Conservation (phyloP, 2,113 vertebrate genomes). For the Leiothrix lutea region DNA sequence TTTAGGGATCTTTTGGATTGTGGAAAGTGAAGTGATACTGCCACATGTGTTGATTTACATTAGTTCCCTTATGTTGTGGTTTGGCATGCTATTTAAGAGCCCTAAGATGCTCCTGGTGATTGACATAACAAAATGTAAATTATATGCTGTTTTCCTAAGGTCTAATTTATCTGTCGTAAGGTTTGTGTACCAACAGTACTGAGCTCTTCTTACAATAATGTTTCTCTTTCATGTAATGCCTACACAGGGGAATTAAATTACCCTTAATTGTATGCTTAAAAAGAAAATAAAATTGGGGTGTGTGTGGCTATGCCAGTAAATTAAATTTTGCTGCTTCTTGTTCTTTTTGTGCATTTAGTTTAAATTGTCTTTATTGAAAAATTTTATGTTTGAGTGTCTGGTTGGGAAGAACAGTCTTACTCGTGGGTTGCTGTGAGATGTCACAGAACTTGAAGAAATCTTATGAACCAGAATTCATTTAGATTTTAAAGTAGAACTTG, state of each 20-base stretch:
- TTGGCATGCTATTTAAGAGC: constrained; percentile 30
- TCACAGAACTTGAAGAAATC: constrained; percentile 32
- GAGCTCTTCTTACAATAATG: constrained; percentile 6
- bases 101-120: constrained; percentile 48
- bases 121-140: constrained; percentile 65
- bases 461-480: constrained; percentile 10
- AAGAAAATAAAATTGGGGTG: constrained; percentile 26
- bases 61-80: constrained; percentile 6
- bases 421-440: constrained; percentile 12
- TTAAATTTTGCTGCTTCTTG: background rate
- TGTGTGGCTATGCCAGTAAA: constrained; percentile 13
- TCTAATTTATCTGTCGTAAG: constrained; percentile 62
- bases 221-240: background rate
- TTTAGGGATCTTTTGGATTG: background rate
- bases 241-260: constrained; percentile 16
- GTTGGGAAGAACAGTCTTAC: constrained; percentile 8
- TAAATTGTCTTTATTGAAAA: constrained; percentile 41
- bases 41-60: constrained; percentile 22
- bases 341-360: constrained; percentile 54
- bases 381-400: constrained; percentile 12
- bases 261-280: constrained; percentile 28
- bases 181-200: constrained; percentile 46
- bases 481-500: background rate
- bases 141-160: constrained; percentile 57
- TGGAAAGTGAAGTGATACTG: background rate